phyloP scores from a whole-genome alignment of 1,140 invertebrate species.

The Zaprionus vittiger region DNA sequence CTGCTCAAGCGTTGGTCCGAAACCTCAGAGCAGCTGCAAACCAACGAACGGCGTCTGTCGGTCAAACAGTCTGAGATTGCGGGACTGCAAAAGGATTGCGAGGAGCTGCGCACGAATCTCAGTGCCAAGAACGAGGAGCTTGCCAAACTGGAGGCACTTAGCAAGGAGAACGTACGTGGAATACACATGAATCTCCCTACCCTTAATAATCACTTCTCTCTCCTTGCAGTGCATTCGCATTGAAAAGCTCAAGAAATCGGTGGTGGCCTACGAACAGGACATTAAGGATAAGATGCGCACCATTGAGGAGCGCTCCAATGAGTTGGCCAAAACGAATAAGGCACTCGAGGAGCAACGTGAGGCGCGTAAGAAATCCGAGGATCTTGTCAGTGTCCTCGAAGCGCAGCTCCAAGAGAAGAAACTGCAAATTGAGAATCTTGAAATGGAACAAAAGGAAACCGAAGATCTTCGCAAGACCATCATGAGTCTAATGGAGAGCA shows the following conservation, averaged over 20 bases:
- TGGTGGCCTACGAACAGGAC: slow-evolving; percentile 71
- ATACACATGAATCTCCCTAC: not conserved
- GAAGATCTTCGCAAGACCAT: slow-evolving; percentile 83
- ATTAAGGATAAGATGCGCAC: slow-evolving; percentile 75
- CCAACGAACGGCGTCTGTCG: slow-evolving; percentile 65
- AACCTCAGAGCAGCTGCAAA: slow-evolving; percentile 64
- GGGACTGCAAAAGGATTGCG: slow-evolving; percentile 59
- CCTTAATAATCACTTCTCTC: not conserved
- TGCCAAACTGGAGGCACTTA: slow-evolving; percentile 56
- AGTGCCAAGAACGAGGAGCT: slow-evolving; percentile 65
- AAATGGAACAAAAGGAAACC: slow-evolving; percentile 77
- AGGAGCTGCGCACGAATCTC: slow-evolving; percentile 58
- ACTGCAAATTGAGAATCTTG: slow-evolving; percentile 75
- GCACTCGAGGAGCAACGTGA: slow-evolving; percentile 75
- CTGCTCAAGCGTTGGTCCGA: slow-evolving; percentile 76
- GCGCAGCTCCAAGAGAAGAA: slow-evolving; percentile 77
- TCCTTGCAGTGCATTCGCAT: slow-evolving; percentile 62
- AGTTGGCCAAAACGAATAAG: slow-evolving; percentile 70
- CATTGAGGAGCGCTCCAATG: slow-evolving; percentile 71
- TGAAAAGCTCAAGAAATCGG: slow-evolving; percentile 76
- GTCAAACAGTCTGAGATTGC: slow-evolving; percentile 72
- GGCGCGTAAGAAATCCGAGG: slow-evolving; percentile 75
- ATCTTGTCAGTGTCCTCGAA: slow-evolving; percentile 73
- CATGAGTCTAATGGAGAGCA: slow-evolving; percentile 83
- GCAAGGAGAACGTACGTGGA: slow-evolving; percentile 70